These are phyloP conservation scores for Psammodynastes pulverulentus DNA, from an alignment of 2,113 vertebrate species.

Conservation along the genomic window DNA sequence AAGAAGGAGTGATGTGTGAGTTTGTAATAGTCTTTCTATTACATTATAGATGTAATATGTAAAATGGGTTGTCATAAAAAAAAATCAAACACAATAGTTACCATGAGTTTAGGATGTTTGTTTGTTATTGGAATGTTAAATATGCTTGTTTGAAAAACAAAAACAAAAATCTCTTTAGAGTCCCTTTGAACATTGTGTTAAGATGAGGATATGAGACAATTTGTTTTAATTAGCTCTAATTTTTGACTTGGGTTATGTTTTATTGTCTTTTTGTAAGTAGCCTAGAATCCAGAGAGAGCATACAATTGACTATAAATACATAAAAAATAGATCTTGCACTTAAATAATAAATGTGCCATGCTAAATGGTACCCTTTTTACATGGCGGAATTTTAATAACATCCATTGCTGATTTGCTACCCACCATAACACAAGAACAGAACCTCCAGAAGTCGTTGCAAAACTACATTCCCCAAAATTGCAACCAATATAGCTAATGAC, in stretches of 20 bases:
- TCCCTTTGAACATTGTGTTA: not conserved
- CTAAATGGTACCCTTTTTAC: not conserved
- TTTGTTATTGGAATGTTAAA: not conserved
- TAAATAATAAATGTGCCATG: not conserved
- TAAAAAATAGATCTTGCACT: not conserved
- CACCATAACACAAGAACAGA: not conserved
- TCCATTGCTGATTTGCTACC: not conserved
- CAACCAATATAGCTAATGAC: not conserved
- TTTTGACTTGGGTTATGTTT: not conserved
- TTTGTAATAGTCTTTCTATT: not conserved
- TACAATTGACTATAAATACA: not conserved
- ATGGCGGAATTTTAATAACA: not conserved
- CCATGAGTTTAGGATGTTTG: not conserved
- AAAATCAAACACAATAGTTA: not conserved
- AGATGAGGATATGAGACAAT: not conserved
- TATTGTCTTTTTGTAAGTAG: not conserved
- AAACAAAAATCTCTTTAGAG: not conserved
- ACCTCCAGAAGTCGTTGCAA: not conserved
- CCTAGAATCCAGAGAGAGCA: not conserved
- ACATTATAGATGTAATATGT: not conserved
- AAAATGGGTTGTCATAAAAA: not conserved
- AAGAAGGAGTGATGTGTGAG: not conserved
- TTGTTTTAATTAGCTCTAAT: not conserved
- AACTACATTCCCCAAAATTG: not conserved
- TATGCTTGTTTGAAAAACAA: not conserved